phyloP scores from a whole-genome alignment of 2,797 vertebrate genomes.

The Orestias chungarensis region DNA sequence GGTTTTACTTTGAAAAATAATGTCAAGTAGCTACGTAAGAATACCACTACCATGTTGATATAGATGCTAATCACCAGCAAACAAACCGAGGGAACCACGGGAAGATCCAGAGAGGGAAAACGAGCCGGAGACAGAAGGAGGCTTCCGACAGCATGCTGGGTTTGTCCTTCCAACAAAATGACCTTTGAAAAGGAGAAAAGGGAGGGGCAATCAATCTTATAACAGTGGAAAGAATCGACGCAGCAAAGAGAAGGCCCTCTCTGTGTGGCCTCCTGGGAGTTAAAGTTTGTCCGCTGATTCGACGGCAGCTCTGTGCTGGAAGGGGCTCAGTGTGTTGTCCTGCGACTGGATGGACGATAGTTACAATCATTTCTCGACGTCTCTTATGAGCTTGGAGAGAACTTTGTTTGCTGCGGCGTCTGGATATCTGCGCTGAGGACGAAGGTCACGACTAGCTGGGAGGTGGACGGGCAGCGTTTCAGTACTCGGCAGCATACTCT shows the following conservation, averaged over 20 bases:
- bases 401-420: slow-evolving; percentile 55
- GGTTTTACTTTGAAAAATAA: slow-evolving; percentile 74
- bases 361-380: slow-evolving; percentile 70
- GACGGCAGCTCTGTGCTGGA: slow-evolving; percentile 52
- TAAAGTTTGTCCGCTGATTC: slow-evolving; percentile 41
- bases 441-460: slow-evolving; percentile 61
- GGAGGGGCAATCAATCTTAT: slow-evolving; percentile 24
- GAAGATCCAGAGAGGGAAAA: slow-evolving; percentile 75
- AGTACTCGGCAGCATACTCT: slow-evolving; percentile 98
- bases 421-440: slow-evolving; percentile 60
- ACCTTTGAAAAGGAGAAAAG: slow-evolving; percentile 39
- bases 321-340: slow-evolving; percentile 57
- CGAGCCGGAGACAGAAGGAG: slow-evolving; percentile 54
- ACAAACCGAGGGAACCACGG: slow-evolving; percentile 75
- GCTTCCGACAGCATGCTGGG: slow-evolving; percentile 66
- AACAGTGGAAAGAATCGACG: slow-evolving; percentile 17
- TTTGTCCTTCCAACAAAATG: slow-evolving; percentile 52
- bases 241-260: slow-evolving; percentile 35
- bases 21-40: slow-evolving; percentile 78
- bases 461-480: slow-evolving; percentile 66
- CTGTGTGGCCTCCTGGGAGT: slow-evolving; percentile 40
- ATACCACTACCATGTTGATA: slow-evolving; percentile 78
- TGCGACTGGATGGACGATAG: slow-evolving; percentile 43
- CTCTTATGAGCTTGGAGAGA: slow-evolving; percentile 52
- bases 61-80: slow-evolving; percentile 76